Evolutionary conservation across 2,113 vertebrate genomes (phyloP).

Genomic region (Argyrosomus japonicus): DNA sequence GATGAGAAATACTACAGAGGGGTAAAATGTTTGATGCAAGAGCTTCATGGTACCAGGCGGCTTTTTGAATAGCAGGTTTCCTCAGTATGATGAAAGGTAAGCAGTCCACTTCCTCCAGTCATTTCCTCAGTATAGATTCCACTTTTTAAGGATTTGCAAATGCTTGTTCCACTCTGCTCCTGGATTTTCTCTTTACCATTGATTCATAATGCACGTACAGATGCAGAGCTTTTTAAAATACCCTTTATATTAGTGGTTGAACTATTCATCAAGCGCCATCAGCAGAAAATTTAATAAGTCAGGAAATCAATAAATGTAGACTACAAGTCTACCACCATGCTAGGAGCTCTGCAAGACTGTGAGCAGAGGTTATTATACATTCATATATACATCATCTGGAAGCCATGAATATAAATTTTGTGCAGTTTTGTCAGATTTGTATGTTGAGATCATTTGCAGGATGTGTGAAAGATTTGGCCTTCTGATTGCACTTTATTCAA

Average conservation of each 20-base stretch:
- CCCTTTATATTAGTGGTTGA: background rate
- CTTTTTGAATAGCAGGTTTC: slow-evolving; percentile 9
- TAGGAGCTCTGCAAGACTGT: background rate
- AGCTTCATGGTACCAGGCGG: background rate
- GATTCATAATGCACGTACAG: background rate
- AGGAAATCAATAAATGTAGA: background rate
- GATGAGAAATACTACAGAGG: slow-evolving; percentile 5
- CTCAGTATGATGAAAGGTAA: slow-evolving; percentile 4
- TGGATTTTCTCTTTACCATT: background rate
- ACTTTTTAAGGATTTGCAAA: slow-evolving; percentile 6
- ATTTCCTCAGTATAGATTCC: background rate
- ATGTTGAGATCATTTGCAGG: background rate
- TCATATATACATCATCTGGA: background rate
- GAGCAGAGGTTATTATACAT: background rate
- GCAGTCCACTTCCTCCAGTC: background rate
- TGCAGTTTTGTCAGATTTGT: background rate
- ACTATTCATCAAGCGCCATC: background rate
- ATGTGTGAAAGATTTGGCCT: background rate
- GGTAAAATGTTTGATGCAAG: slow-evolving; percentile 19
- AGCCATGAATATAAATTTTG: background rate
- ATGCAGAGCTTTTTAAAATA: background rate
- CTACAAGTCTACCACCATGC: background rate
- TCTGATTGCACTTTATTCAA: too few relatives aligned
- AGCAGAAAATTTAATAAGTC: background rate
- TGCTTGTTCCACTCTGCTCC: background rate